Percentiles rank a stretch among this genome's conserved stretches.
These are phyloP conservation scores for Lamprologus sp. DNA, from an alignment of 2,113 vertebrate genomes.

Conservation along the genomic window DNA sequence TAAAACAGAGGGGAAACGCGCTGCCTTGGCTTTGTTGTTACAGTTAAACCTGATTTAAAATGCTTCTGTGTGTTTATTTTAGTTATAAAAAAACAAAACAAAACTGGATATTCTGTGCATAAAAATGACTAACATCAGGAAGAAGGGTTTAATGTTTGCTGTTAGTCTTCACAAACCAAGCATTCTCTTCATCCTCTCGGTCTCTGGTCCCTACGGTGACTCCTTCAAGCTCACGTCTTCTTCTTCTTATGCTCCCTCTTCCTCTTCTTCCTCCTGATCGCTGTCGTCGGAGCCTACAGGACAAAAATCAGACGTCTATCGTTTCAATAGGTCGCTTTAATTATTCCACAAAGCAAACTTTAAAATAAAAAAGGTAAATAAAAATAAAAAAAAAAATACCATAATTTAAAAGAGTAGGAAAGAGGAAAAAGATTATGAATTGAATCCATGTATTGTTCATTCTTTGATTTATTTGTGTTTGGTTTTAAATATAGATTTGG, in stretches of 20 bases:
- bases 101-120: conserved; percentile 57
- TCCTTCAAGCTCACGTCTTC: neutral
- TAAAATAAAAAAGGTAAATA: neutral
- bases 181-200: conserved; percentile 26
- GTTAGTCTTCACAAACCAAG: conserved; percentile 28
- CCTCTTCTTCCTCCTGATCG: conserved; percentile 57
- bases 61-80: conserved; percentile 6
- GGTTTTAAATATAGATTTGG: neutral
- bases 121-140: conserved; percentile 38
- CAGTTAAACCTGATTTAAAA: conserved; percentile 57
- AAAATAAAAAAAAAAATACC: accelerated
- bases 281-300: conserved; percentile 66
- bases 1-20: conserved; percentile 25
- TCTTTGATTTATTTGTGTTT: neutral
- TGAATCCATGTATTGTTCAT: neutral
- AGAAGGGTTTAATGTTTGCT: conserved; percentile 20
- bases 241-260: conserved; percentile 28
- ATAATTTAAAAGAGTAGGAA: neutral
- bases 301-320: neutral
- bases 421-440: neutral
- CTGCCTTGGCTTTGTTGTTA: conserved; percentile 45
- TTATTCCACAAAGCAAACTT: neutral
- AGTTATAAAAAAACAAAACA: conserved; percentile 22
- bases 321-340: neutral
- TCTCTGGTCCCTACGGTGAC: conserved; percentile 45